Conservation (phyloP, 2,888 invertebrate genomes). For the Spodoptera picta region DNA sequence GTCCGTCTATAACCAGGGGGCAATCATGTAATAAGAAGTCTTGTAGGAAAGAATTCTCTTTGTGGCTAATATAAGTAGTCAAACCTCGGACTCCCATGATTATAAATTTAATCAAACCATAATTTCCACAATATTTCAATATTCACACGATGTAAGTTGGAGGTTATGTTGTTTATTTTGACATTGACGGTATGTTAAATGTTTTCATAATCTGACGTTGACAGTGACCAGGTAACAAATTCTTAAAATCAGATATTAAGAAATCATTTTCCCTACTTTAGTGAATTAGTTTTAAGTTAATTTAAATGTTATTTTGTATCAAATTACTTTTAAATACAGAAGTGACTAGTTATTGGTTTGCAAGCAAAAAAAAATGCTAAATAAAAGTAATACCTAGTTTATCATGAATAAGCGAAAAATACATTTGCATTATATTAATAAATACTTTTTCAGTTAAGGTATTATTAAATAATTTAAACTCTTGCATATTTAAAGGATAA, state of each 20-base stretch:
- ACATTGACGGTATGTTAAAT: not conserved
- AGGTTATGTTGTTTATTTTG: slow-evolving; percentile 29
- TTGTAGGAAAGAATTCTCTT: slow-evolving; percentile 90
- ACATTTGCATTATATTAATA: not conserved
- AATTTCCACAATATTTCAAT: slow-evolving; percentile 1
- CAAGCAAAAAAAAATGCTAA: no score
- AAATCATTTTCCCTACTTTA: no score
- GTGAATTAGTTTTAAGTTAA: no score
- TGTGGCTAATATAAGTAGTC: slow-evolving; percentile 92
- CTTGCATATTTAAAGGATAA: not conserved
- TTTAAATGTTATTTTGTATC: not conserved
- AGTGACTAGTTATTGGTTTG: no score
- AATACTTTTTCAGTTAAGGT: not conserved
- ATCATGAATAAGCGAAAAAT: not conserved
- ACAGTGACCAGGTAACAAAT: no score
- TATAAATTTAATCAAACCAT: not conserved
- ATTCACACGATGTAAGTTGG: not conserved
- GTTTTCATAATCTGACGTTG: no score
- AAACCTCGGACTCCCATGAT: slow-evolving; percentile 95
- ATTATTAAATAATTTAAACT: no score
- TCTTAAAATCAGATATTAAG: no score
- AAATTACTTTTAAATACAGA: no score
- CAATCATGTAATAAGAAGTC: slow-evolving; percentile 90
- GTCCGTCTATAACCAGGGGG: slow-evolving; percentile 94
- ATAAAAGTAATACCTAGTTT: not conserved